Evolutionary conservation across 2,113 vertebrate genomes (phyloP), one percentile per base, ranked within the genome.

Genomic region (Enhydra lutris): DNA sequence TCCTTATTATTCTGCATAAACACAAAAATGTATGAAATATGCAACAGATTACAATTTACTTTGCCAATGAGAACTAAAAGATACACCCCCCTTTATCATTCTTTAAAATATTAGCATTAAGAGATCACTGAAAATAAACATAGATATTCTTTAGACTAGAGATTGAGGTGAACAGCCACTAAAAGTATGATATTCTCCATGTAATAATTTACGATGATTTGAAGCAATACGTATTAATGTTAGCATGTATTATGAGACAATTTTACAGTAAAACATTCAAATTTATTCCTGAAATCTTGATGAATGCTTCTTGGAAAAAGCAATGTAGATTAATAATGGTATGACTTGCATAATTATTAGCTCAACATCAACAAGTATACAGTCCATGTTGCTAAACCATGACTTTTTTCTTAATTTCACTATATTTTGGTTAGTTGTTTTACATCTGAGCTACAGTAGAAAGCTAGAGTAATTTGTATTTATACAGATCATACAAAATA

Each of bases 11-110:
- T 98, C 94, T 98, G 59, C 73, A 91, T 97, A 98, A 98, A 98
- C 91, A 98, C 23, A 92, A 97, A 85, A 89, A 92, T 29, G 26
- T 50, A 97, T 98, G 97, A 98, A 98, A 98, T 98, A 99, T 98
- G 93, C 97, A 97, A 98, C 76, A 74, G 89, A 97, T 95, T 91
- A 98, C 52, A 97, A 95, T 94, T 94, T 97, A 97, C 55, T 97
- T 93, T 93, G 95, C 83, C 92, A 97, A 92, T 61, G 17, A 98
- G 65, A 94, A 93, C 98, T 96, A 95, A 85, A 84, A 98, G 93
- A 98, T 97, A 96, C 29, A 97, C 13, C 1, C 78, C 92, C 97
- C 24, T 78, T 6, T 86, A 92, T 76, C 86, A 96, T 93, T 90
- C 85, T 98, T 98, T 65, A 97, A 96, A 96, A 95, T 61, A 94